Evolutionary conservation across 2,888 invertebrate genomes (phyloP), one percentile per base, ranked within the genome.

Genomic region (Pyralis farinalis): DNA sequence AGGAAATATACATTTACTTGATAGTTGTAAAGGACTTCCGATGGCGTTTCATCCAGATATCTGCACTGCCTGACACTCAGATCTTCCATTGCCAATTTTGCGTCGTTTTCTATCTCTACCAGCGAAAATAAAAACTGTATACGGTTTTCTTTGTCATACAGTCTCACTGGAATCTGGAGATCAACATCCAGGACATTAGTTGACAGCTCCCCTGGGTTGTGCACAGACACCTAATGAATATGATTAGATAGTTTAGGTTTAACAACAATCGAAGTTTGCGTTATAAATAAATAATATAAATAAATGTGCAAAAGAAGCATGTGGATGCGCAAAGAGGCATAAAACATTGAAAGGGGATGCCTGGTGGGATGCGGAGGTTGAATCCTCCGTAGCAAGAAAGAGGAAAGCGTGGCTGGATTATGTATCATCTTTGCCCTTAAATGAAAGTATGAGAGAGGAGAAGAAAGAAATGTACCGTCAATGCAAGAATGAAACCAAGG

Each of bases 21-120:
- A 49, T 80, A 84, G 1, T 53, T 69, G 55, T 80, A 62, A 20
- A 74, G 42, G 7, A 34, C 34, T 2, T 33, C 51, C 7, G 57
- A 41, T 3, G 74, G 77, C 12, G 88, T 72, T 71, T 93, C 93
- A 31, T 91, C 60, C 0, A 79, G 62, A 56, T 91, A 92, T 16
- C 92, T 86, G 56, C 93, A 93, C 37, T 86, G 80, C 40, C 93
- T 82, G 45, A 90, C 84, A 4, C 66, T 43, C 0, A 91, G 64
- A 28, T 79, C 70, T 9, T 91, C 80, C 1, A 67, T 70, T 33
- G 69, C 59, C 1, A 90, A 49, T 11, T 58, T 42, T 0, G 62
- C 69, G 31, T 87, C 83, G 34, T 87, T 89, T 9, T 73, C 71
- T 16, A 87, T 78, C 49, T 88, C 87, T 31, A 78, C 73, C 4